Evolutionary conservation across 1,140 invertebrate genomes (phyloP).

Genomic region (Solen grandis): DNA sequence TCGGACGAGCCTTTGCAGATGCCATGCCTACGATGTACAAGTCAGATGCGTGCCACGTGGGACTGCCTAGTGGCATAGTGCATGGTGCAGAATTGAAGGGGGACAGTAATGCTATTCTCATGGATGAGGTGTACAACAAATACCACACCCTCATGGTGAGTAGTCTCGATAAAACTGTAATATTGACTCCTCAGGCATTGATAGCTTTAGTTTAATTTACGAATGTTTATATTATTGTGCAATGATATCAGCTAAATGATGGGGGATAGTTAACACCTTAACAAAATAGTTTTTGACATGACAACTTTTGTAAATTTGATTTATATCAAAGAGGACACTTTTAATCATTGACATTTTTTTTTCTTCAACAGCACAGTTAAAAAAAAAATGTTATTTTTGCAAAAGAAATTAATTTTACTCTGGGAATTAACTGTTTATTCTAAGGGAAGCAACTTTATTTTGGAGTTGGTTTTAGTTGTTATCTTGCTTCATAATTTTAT

Average conservation of each 20-base stretch:
- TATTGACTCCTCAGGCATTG: not conserved
- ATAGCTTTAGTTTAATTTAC: not conserved
- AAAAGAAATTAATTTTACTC: no score
- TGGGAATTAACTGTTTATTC: no score
- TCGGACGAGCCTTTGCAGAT: slow-evolving; percentile 81
- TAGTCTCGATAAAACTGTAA: no score
- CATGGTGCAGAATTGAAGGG: slow-evolving; percentile 75
- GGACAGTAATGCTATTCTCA: slow-evolving; percentile 71
- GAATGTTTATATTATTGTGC: no score
- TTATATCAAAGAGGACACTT: no score
- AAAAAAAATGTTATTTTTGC: no score
- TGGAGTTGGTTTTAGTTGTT: no score
- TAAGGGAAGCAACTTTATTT: no score
- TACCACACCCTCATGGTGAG: slow-evolving; percentile 78
- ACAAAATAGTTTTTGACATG: not conserved
- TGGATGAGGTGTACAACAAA: slow-evolving; percentile 79
- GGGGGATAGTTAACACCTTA: not conserved
- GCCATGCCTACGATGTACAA: slow-evolving; percentile 68
- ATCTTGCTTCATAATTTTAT: no score
- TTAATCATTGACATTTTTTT: no score
- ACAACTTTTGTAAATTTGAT: no score
- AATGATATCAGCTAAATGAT: not conserved
- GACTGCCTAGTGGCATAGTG: slow-evolving; percentile 68
- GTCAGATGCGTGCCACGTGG: slow-evolving; percentile 76
- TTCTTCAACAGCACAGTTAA: no score